Conservation (phyloP, 2,797 vertebrate species). For the Malacoctenus gilli region DNA sequence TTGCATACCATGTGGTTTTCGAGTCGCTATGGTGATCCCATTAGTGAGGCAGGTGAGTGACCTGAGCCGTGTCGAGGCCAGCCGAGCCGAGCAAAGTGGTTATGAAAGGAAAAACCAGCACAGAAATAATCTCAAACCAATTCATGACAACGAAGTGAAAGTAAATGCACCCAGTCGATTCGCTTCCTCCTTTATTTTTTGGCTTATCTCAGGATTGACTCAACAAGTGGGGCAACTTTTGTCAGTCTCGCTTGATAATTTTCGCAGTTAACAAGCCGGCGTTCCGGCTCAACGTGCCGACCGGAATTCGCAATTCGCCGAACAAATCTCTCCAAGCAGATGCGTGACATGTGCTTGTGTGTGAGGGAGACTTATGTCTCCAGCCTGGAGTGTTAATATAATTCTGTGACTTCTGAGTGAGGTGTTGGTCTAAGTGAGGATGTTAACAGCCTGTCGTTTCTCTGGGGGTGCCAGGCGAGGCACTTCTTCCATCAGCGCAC, state of each 20-base stretch:
- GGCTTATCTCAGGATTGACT: neutral
- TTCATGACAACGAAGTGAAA: neutral
- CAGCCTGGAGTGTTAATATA: constrained; percentile 58
- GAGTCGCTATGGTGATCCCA: no score
- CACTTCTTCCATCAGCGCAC: constrained; percentile 31
- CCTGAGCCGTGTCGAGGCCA: no score
- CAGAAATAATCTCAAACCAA: constrained; percentile 1
- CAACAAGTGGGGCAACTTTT: constrained; percentile 6
- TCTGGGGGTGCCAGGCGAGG: constrained; percentile 45
- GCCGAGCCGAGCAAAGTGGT: no score
- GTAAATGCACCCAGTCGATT: neutral
- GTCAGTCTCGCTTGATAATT: constrained; percentile 27
- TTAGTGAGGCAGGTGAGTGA: no score
- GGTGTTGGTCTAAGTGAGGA: constrained; percentile 65
- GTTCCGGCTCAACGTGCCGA: constrained; percentile 10
- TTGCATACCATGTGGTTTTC: no score
- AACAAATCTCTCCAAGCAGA: constrained; percentile 35
- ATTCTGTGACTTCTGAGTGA: constrained; percentile 54
- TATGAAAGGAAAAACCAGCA: no score
- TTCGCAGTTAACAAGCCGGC: constrained; percentile 4
- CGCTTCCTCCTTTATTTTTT: neutral
- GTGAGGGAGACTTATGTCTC: constrained; percentile 36
- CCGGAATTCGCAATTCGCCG: constrained; percentile 13
- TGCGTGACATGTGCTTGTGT: constrained; percentile 41
- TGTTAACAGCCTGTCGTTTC: constrained; percentile 63